Base-by-base conservation (phyloP, 2,113 vertebrate genomes). In the Austrofundulus limnaeus region DNA sequence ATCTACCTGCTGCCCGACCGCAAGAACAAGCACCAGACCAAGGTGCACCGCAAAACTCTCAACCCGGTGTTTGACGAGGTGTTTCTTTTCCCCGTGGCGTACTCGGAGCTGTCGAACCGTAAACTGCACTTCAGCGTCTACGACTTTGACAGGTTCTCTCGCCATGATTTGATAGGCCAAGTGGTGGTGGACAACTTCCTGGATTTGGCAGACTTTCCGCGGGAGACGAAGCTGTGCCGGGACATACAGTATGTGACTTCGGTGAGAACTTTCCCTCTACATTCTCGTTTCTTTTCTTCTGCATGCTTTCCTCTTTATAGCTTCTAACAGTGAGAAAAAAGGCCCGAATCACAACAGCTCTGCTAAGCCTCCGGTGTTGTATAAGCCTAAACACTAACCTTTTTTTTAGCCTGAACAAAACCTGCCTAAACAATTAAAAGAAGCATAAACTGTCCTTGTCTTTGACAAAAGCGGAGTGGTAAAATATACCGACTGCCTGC, bases 61-160 rank as follows among this genome's bases (percentile, higher is more conserved):
- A 97, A 99, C 89, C 96, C 97, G 0, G 91, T 99, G 34, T 99
- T 99, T 70, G 94, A 99, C 66, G 97, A 99, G 88, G 96, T 98
- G 85, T 99, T 99, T 91, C 93, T 98, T 87, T 99, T 99, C 84
- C 91, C 92, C 0, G 96, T 98, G 68, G 93, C 92, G 0, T 99
- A 98, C 75, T 89, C 92, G 37, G 96, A 98, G 80, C 94, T 99
- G 52, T 89, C 89, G 0, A 85, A 87, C 5, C 94, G 96, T 55
- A 98, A 97, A 85, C 95, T 99, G 72, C 97, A 99, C 91, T 99
- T 99, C 90, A 98, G 96, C 54, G 94, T 98, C 45, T 99, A 98
- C 56, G 97, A 99, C 92, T 99, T 99, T 84, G 97, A 98, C 92
- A 93, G 97, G 83, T 99, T 99, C 90, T 95, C 97, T 58, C 95